These are phyloP conservation scores for Ctenopoma kingsleyae DNA, from an alignment of 2,797 vertebrate genomes.

Conservation along the genomic window DNA sequence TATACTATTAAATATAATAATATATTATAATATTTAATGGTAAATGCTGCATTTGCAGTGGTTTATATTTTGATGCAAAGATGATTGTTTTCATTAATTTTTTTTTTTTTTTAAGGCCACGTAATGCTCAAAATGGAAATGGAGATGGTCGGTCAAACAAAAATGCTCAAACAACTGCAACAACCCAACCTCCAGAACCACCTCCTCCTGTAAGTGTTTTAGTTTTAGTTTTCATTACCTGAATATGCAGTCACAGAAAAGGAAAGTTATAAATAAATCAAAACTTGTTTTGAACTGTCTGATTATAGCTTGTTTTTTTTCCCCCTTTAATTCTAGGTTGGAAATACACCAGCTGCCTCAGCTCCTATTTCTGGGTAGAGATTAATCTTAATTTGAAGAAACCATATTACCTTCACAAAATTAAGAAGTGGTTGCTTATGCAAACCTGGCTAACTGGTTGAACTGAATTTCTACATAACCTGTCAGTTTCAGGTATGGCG, in stretches of 20 bases:
- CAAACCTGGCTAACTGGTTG: slow-evolving; percentile 2
- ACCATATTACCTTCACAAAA: not conserved
- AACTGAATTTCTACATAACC: not conserved
- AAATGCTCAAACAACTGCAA: slow-evolving; percentile 16
- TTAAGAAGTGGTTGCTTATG: not conserved
- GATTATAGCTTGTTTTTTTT: not conserved
- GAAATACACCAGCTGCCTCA: slow-evolving; percentile 28
- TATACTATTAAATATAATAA: too few relatives aligned
- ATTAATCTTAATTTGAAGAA: not conserved
- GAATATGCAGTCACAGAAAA: not conserved
- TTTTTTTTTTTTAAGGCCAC: slow-evolving; percentile 67
- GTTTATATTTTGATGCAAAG: not conserved
- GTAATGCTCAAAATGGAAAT: slow-evolving; percentile 27
- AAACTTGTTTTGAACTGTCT: not conserved
- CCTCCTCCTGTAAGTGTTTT: slow-evolving; percentile 39
- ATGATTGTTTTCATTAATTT: not conserved
- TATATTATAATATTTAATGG: too few relatives aligned
- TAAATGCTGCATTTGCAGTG: not conserved
- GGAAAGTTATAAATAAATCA: not conserved
- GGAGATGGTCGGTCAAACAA: slow-evolving; percentile 21
- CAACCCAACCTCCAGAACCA: slow-evolving; percentile 26
- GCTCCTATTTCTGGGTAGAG: slow-evolving; percentile 67
- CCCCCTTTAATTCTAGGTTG: slow-evolving; percentile 56
- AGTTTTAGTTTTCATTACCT: not conserved
- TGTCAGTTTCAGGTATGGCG: slow-evolving; percentile 71